Evolutionary conservation across 2,888 invertebrate species (phyloP).

Genomic region (Pyrocoelia pectoralis): DNA sequence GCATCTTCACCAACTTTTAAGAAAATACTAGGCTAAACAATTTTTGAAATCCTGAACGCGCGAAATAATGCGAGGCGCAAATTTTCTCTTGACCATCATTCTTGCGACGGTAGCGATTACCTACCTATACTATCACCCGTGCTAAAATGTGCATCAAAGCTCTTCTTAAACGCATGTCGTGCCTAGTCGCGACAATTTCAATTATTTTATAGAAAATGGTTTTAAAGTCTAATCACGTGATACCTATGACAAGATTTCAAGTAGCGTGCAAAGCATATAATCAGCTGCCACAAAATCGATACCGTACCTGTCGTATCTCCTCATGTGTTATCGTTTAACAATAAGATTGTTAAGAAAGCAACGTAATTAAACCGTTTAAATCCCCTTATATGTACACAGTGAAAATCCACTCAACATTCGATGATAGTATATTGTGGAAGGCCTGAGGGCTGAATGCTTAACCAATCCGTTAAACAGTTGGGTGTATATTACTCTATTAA

Average conservation of each 20-base stretch:
- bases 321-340: neutral
- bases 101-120: no score
- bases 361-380: slow-evolving; percentile 3
- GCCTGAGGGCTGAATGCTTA: slow-evolving; percentile 30
- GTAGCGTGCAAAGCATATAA: neutral
- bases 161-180: no score
- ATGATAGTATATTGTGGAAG: slow-evolving; percentile 24
- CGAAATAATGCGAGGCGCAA: no score
- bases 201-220: neutral
- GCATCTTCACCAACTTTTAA: no score
- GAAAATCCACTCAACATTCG: slow-evolving; percentile 22
- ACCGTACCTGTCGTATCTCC: neutral
- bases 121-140: no score
- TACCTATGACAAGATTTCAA: neutral
- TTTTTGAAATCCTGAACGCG: no score
- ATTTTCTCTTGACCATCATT: no score
- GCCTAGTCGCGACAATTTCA: neutral
- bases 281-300: slow-evolving; percentile 1
- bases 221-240: neutral
- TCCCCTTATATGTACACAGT: slow-evolving; percentile 17
- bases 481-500: slow-evolving; percentile 39
- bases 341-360: neutral
- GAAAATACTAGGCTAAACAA: no score
- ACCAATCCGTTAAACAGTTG: slow-evolving; percentile 35
- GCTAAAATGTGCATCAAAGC: no score